Conservation (phyloP, 2,888 invertebrate species). For the Luperina testacea region DNA sequence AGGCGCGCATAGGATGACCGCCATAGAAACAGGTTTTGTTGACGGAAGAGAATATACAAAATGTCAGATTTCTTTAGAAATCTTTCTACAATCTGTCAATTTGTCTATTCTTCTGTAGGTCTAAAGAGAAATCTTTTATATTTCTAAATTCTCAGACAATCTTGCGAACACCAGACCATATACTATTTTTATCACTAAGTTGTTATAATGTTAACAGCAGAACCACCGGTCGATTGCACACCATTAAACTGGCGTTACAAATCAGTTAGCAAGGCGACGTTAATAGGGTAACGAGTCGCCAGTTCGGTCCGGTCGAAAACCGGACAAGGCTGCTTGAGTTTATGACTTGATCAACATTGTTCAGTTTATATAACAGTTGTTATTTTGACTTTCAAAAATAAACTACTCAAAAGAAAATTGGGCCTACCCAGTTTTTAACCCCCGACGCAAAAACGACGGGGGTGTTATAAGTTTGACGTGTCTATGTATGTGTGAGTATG, state of each 20-base stretch:
- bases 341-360: conserved; percentile 35
- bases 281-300: conserved; percentile 66
- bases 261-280: conserved; percentile 60
- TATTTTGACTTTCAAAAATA: background rate
- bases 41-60: background rate
- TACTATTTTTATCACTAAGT: background rate
- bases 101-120: background rate
- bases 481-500: too few relatives aligned
- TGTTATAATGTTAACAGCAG: conserved; percentile 46
- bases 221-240: conserved; percentile 28
- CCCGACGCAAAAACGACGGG: too few relatives aligned
- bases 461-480: too few relatives aligned
- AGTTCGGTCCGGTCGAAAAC: conserved; percentile 45
- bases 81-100: background rate
- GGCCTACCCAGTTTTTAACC: too few relatives aligned
- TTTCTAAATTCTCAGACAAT: conserved; percentile 10
- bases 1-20: too few relatives aligned
- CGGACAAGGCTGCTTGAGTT: conserved; percentile 25
- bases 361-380: conserved; percentile 4
- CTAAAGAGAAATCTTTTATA: background rate
- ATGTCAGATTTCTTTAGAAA: background rate
- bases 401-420: too few relatives aligned
- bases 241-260: conserved; percentile 59
- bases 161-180: conserved; percentile 6
- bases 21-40: background rate